phyloP scores from a whole-genome alignment of 2,113 vertebrate species.

The Cinclus mexicanus region DNA sequence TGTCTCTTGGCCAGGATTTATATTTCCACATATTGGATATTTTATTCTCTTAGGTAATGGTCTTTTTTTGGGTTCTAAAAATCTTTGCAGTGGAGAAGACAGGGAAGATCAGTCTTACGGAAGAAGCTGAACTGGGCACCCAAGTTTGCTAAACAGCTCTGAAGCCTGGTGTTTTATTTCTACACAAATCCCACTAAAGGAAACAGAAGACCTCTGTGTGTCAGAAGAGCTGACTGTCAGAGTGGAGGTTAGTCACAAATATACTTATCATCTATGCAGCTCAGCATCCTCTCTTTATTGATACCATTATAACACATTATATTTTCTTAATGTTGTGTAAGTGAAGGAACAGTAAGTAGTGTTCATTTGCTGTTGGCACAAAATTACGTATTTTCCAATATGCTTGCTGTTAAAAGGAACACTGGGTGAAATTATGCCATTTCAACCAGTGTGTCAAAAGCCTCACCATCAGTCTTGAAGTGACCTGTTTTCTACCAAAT shows the following conservation, averaged over 20 bases:
- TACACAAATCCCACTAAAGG: neutral
- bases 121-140: neutral
- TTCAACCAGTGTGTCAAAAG: neutral
- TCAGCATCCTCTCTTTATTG: neutral
- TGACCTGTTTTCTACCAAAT: neutral
- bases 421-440: neutral
- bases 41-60: neutral
- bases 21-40: neutral
- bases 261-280: neutral
- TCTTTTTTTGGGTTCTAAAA: neutral
- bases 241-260: neutral
- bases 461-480: neutral
- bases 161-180: neutral
- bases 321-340: neutral
- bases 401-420: neutral
- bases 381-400: neutral
- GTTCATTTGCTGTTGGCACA: neutral
- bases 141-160: neutral
- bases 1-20: conserved; percentile 1
- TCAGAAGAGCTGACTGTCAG: neutral
- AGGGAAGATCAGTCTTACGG: neutral
- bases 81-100: neutral
- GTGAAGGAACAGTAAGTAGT: neutral
- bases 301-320: neutral
- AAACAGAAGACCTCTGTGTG: neutral